Percentiles rank a stretch among this genome's conserved stretches.
Evolutionary conservation across 2,888 invertebrate species (phyloP).

Genomic region (Syrphus vitripennis): DNA sequence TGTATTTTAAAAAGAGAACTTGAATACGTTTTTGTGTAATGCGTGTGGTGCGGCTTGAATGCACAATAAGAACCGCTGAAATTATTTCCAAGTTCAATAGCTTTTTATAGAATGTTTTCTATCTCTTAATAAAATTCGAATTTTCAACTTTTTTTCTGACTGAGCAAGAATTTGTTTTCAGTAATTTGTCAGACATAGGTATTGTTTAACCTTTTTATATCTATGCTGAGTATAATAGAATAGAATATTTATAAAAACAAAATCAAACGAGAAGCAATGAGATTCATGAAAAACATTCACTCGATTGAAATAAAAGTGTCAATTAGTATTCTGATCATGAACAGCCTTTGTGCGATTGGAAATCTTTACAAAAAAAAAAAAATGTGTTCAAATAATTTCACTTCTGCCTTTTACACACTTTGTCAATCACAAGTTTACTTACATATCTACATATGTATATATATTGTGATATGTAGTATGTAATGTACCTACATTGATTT

Average conservation of each 20-base stretch:
- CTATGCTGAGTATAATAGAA: too few relatives aligned
- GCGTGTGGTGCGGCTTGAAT: background rate
- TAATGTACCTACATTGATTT: background rate
- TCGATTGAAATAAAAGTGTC: background rate
- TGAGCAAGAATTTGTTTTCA: background rate
- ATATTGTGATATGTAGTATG: background rate
- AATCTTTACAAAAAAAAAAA: slow-evolving; percentile 42
- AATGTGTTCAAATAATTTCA: slow-evolving; percentile 21
- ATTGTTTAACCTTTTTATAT: too few relatives aligned
- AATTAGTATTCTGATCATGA: slow-evolving; percentile 35
- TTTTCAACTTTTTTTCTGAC: background rate
- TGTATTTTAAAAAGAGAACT: background rate
- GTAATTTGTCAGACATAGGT: background rate
- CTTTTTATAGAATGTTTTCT: background rate
- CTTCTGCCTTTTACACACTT: background rate
- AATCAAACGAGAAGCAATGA: background rate
- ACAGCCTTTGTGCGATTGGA: slow-evolving; percentile 47
- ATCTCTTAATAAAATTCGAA: background rate
- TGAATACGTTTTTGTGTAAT: background rate
- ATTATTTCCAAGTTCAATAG: background rate
- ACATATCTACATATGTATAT: background rate
- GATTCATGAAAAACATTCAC: slow-evolving; percentile 17
- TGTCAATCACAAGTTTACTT: slow-evolving; percentile 11
- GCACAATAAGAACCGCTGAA: background rate
- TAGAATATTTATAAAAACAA: background rate